Conservation (phyloP, 2,113 vertebrate species). For the Hyla sarda region DNA sequence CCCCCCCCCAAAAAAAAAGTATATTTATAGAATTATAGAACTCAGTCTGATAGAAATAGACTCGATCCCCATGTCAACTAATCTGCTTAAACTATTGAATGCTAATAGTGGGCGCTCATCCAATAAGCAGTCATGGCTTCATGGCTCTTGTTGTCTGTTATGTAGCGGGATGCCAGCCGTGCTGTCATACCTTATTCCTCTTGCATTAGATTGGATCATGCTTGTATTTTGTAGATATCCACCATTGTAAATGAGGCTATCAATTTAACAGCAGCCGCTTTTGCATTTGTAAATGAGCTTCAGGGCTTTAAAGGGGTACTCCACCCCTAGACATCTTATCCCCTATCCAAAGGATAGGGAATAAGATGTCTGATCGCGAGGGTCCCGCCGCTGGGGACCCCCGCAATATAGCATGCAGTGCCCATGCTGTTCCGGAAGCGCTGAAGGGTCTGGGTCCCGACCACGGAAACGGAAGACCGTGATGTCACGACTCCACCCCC, state of each 20-base stretch:
- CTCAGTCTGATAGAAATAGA: background rate
- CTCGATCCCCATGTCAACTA: slow-evolving; percentile 9
- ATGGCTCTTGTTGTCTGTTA: background rate
- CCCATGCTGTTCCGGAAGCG: too few species aligned
- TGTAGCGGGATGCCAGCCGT: background rate
- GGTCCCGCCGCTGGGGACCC: too few species aligned
- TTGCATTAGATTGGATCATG: background rate
- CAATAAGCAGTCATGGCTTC: background rate
- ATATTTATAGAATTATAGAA: background rate
- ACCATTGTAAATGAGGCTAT: background rate
- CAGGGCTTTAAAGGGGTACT: too few species aligned
- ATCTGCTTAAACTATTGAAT: slow-evolving; percentile 1
- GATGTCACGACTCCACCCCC: too few species aligned
- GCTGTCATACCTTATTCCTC: background rate
- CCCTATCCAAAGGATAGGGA: too few species aligned
- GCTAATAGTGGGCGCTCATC: background rate
- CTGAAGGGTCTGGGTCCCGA: too few species aligned
- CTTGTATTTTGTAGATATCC: background rate
- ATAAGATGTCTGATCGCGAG: too few species aligned
- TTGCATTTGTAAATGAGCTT: background rate
- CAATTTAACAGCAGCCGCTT: background rate
- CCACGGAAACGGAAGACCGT: too few species aligned
- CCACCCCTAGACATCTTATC: too few species aligned
- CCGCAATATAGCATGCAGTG: too few species aligned
- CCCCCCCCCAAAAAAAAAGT: too few species aligned